A percentile compares a stretch with the other conserved stretches of the same genome.
phyloP scores from a whole-genome alignment of 2,888 invertebrate genomes.

The Peribatodes rhomboidaria region DNA sequence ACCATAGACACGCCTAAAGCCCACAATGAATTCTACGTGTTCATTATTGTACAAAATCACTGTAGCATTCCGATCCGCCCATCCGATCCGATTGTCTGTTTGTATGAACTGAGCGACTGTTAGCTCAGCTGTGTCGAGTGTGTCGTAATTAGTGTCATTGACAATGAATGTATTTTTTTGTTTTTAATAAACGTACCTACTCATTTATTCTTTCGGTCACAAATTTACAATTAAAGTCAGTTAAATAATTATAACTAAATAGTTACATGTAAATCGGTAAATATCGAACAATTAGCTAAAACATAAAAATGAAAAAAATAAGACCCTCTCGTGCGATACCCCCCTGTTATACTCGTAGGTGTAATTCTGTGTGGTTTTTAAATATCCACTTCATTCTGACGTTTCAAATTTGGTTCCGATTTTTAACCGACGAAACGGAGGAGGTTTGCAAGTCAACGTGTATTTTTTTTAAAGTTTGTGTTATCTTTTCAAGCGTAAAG shows the following conservation, averaged over 20 bases:
- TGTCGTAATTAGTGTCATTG: constrained; percentile 16
- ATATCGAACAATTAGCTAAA: too few species aligned
- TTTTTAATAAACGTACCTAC: not conserved
- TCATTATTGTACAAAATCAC: constrained; percentile 49
- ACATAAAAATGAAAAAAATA: too few species aligned
- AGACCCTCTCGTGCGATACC: too few species aligned
- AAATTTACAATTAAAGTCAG: too few species aligned
- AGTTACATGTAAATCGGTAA: too few species aligned
- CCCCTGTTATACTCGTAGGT: too few species aligned
- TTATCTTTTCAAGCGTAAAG: too few species aligned
- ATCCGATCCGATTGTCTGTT: constrained; percentile 48
- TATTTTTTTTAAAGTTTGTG: too few species aligned
- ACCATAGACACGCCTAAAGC: constrained; percentile 36
- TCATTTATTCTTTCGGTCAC: not conserved
- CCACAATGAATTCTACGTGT: constrained; percentile 41
- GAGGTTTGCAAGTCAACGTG: too few species aligned
- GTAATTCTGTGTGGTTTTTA: not conserved
- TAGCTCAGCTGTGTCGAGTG: constrained; percentile 10
- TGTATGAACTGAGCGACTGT: constrained; percentile 27
- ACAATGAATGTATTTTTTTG: constrained; percentile 3
- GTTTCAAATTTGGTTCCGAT: too few species aligned
- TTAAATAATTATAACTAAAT: too few species aligned
- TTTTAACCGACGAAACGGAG: too few species aligned
- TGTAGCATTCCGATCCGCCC: constrained; percentile 57
- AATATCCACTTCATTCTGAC: not conserved